Conservation (phyloP, 2,888 invertebrate genomes). For the Eumacrocentrus americanus region DNA sequence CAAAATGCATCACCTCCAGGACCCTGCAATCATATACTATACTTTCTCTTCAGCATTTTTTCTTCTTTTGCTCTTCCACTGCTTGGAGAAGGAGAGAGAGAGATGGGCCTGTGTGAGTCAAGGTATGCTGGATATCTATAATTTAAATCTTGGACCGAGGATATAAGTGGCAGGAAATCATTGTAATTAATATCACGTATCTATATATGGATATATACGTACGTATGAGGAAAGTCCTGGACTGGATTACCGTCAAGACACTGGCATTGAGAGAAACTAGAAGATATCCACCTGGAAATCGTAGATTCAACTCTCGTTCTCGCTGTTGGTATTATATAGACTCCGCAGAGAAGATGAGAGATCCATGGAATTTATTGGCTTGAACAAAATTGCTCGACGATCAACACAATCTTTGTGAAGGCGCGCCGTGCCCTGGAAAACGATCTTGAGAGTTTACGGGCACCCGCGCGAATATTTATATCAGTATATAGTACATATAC, state of each 20-base stretch:
- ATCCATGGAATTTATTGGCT: slow-evolving; percentile 7
- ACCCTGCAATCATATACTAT: slow-evolving; percentile 24
- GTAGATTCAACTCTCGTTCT: no score
- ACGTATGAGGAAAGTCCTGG: slow-evolving; percentile 17
- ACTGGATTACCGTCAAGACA: slow-evolving; percentile 1
- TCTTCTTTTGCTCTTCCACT: slow-evolving; percentile 7
- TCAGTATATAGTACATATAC: not conserved
- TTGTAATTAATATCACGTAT: slow-evolving; percentile 51
- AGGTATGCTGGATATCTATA: slow-evolving; percentile 45
- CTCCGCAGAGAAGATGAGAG: not conserved
- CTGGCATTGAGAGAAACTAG: no score
- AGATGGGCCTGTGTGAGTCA: slow-evolving; percentile 12
- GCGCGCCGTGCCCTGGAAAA: not conserved
- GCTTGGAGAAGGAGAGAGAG: no score
- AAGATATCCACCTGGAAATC: no score
- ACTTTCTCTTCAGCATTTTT: not conserved
- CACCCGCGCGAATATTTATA: not conserved
- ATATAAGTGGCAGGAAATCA: slow-evolving; percentile 50
- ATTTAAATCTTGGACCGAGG: slow-evolving; percentile 49
- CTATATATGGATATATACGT: slow-evolving; percentile 6
- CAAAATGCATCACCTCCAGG: slow-evolving; percentile 39
- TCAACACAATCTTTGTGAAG: not conserved
- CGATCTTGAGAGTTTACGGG: not conserved
- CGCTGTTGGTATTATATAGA: not conserved
- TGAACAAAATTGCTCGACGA: not conserved